These are phyloP conservation scores for Melipona beecheii DNA, from an alignment of 2,888 invertebrate species.

Conservation along the genomic window DNA sequence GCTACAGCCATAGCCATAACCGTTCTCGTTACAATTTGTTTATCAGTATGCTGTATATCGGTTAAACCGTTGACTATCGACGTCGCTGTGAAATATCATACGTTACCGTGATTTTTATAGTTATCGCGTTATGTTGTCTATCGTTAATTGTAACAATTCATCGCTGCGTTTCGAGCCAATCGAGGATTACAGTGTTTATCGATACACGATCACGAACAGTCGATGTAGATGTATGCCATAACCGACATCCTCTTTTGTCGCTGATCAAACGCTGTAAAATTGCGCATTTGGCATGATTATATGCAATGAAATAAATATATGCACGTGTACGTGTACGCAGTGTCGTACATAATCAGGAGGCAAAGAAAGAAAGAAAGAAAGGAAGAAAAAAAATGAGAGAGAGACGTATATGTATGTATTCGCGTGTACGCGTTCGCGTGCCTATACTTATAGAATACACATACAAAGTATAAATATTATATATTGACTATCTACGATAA, in stretches of 20 bases:
- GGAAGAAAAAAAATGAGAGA: too few relatives aligned
- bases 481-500: conserved; percentile 72
- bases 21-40: conserved; percentile 69
- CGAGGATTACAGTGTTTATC: conserved; percentile 60
- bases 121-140: conserved; percentile 70
- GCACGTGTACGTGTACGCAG: conserved; percentile 49
- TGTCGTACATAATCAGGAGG: background rate
- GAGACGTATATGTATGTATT: conserved; percentile 20
- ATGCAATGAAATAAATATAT: conserved; percentile 73
- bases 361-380: background rate
- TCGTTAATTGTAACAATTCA: conserved; percentile 70
- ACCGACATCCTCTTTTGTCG: conserved; percentile 72
- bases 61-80: conserved; percentile 64
- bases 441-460: conserved; percentile 67
- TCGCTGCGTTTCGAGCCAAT: conserved; percentile 63
- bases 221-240: conserved; percentile 53
- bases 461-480: conserved; percentile 78
- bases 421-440: conserved; percentile 24
- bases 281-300: conserved; percentile 81
- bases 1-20: conserved; percentile 58
- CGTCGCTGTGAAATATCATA: conserved; percentile 62
- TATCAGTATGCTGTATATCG: conserved; percentile 52
- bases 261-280: conserved; percentile 81
- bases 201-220: conserved; percentile 52
- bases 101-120: conserved; percentile 70